These are phyloP conservation scores for Nylanderia fulva DNA, from an alignment of 1,140 invertebrate genomes.

Conservation along the genomic window DNA sequence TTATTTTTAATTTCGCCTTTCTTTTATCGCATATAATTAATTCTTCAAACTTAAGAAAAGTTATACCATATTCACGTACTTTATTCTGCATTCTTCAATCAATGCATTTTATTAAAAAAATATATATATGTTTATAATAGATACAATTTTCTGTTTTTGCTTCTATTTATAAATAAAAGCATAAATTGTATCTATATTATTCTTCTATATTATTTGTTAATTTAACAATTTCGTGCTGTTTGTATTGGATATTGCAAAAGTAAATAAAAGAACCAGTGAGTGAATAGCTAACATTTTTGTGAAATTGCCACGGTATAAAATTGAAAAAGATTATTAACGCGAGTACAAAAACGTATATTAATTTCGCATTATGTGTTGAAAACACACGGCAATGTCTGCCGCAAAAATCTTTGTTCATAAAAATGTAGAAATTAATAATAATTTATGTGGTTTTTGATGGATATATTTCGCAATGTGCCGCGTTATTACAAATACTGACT, in stretches of 20 bases:
- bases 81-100: too few relatives aligned
- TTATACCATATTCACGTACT: too few relatives aligned
- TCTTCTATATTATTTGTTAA: neutral
- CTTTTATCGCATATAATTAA: neutral
- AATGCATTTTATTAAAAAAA: neutral
- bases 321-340: neutral
- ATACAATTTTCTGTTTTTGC: neutral
- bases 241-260: neutral
- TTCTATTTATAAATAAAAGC: neutral
- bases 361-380: neutral
- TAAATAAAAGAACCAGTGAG: neutral
- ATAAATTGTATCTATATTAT: neutral
- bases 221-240: constrained; percentile 23
- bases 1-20: neutral
- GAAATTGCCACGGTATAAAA: neutral
- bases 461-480: neutral
- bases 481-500: neutral
- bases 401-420: neutral
- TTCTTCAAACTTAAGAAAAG: neutral
- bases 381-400: neutral
- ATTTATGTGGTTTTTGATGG: neutral
- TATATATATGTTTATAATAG: neutral
- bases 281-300: constrained; percentile 32
- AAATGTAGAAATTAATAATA: constrained; percentile 2
- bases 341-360: neutral